These are phyloP conservation scores for Drosophila robusta DNA, from an alignment of 2,888 invertebrate species.

Conservation along the genomic window DNA sequence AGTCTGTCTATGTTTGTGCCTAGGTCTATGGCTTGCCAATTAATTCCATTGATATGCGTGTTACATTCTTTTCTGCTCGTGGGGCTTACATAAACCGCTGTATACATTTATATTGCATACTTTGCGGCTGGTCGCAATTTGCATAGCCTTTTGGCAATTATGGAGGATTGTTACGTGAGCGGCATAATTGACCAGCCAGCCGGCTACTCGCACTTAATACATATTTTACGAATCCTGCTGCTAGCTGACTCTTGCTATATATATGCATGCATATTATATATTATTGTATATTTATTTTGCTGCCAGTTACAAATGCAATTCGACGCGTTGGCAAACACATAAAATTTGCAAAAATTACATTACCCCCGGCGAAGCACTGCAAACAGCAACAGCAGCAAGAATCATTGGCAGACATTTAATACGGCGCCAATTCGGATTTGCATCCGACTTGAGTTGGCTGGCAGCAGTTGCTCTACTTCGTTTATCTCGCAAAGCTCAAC, in stretches of 20 bases:
- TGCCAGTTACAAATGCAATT: conserved; percentile 36
- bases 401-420: conserved; percentile 38
- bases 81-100: conserved; percentile 15
- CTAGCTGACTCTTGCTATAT: background rate
- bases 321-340: conserved; percentile 12
- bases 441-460: conserved; percentile 30
- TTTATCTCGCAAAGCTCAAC: conserved; percentile 16
- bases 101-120: conserved; percentile 58
- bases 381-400: conserved; percentile 16
- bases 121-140: conserved; percentile 68
- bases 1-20: conserved; percentile 15
- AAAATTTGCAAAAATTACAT: conserved; percentile 40
- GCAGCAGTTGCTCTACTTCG: conserved; percentile 27
- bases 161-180: conserved; percentile 64
- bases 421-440: conserved; percentile 44
- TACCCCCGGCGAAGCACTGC: conserved; percentile 6
- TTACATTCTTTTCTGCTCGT: conserved; percentile 41
- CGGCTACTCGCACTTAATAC: background rate
- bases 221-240: conserved; percentile 8
- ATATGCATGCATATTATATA: background rate
- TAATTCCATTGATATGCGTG: conserved; percentile 75
- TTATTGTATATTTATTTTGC: conserved; percentile 28
- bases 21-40: conserved; percentile 65
- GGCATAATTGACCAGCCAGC: conserved; percentile 61
- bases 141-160: conserved; percentile 71